These are phyloP conservation scores for Diadophis punctatus DNA, from an alignment of 2,113 vertebrate genomes.

Conservation along the genomic window DNA sequence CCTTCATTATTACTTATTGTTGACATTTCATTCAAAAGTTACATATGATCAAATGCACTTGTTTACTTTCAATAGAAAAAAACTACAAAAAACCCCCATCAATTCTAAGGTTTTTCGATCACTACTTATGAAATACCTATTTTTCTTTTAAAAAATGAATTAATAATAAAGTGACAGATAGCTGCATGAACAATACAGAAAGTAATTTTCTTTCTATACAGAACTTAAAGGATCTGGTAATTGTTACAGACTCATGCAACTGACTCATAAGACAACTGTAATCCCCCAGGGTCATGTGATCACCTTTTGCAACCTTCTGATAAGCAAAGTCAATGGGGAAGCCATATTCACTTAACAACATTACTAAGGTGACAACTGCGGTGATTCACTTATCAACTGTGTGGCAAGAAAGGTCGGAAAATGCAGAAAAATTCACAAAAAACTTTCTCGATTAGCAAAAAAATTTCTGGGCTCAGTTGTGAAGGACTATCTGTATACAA, in stretches of 20 bases:
- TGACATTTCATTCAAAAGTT: neutral
- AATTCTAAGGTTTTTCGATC: neutral
- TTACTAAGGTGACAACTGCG: neutral
- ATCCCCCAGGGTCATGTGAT: neutral
- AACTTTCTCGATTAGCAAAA: neutral
- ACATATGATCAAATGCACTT: neutral
- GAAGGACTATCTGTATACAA: neutral
- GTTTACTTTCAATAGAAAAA: neutral
- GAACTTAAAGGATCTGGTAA: neutral
- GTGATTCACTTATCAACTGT: neutral
- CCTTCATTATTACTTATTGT: neutral
- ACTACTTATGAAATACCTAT: neutral
- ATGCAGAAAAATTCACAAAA: neutral
- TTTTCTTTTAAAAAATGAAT: neutral
- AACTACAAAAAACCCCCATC: neutral
- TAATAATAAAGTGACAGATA: neutral
- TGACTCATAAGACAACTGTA: neutral
- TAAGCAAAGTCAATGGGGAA: neutral
- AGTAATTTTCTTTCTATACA: neutral
- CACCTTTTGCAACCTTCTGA: neutral
- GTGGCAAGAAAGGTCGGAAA: neutral
- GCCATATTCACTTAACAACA: neutral
- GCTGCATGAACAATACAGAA: neutral
- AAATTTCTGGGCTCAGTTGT: neutral
- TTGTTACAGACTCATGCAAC: neutral